Evolutionary conservation across 92 coral and sea anemone genomes (phyloP), one percentile per base, ranked within the genome.

Genomic region (Galaxea fascicularis): DNA sequence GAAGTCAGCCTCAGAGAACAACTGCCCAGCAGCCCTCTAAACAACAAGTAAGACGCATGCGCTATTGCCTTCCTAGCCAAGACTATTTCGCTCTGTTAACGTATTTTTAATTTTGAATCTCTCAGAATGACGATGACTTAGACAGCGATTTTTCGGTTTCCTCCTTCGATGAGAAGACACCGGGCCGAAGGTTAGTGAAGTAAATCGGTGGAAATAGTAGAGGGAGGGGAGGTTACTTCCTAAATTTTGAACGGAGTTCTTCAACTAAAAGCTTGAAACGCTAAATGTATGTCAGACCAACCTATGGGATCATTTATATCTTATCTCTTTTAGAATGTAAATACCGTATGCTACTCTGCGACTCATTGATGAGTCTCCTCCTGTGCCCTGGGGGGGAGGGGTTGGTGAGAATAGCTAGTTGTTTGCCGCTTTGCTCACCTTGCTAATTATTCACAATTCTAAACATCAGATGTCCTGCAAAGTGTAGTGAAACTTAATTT

Each of bases 131-230:
- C 8, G 24, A 83, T 80, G 93, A 88, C 10, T 56, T 83, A 9
- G 97, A 93, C 73, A 93, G 97, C 57, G 97, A 93, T 57, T 91
- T 93, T 71, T 93, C 97, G 25, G 47, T 91, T 21, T 88, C 97
- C 30, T 93, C 97, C 4, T 31, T 91, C 41, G 95, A 88, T 24
- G 96, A 93, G 41, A 86, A 78, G 22, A 72, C 91, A 13, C 94
- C 92, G 27, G 72, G 57, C 66, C 82, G 84, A 47, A 83, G 97
- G 97, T 93, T 73, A 31, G 90, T 18, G 24, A 10, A 14, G 13
- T 44, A 8, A 21, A 66, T 4, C 26, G 8, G 22, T 20, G 9
- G 29, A 2, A 60, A 24, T 7, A 29, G 25, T 11, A 21, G 12
- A 4, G 13, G 22, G 15, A 60, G 54, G 24, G 16, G 5, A 21